A percentile compares a stretch with the other conserved stretches of the same genome.
These are phyloP conservation scores for Halcyon smyrnensis DNA, from an alignment of 2,797 vertebrate genomes.

Conservation along the genomic window DNA sequence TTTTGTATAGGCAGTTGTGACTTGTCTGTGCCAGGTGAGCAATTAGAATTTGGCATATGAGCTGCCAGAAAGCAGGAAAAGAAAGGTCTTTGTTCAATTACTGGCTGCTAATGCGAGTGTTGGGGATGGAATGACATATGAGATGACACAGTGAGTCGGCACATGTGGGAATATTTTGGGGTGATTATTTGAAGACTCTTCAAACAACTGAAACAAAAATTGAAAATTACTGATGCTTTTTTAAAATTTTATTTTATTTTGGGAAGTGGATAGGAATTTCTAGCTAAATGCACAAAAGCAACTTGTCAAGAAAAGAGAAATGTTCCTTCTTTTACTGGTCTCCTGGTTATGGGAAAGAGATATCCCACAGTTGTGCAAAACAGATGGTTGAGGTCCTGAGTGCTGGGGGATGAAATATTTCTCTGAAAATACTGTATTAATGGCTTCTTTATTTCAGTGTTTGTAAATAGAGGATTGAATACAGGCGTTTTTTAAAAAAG, in stretches of 20 bases:
- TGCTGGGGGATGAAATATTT: neutral
- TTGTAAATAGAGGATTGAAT: neutral
- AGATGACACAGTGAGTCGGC: constrained; percentile 1
- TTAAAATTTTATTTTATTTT: neutral
- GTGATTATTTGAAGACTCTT: neutral
- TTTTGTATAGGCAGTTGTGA: neutral
- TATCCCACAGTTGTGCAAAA: neutral
- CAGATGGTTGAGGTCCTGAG: neutral
- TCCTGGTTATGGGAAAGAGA: neutral
- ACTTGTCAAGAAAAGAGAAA: neutral
- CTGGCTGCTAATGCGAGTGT: neutral
- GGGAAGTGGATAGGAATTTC: neutral
- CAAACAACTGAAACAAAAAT: neutral
- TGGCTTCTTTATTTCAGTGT: neutral
- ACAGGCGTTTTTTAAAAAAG: neutral
- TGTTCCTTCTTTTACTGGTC: neutral
- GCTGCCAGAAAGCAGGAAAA: constrained; percentile 6
- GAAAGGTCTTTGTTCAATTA: constrained; percentile 45
- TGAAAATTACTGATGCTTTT: neutral
- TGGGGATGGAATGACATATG: neutral
- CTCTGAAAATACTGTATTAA: neutral
- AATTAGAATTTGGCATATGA: neutral
- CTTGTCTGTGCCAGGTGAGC: constrained; percentile 8
- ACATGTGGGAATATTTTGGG: constrained; percentile 46
- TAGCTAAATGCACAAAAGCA: neutral